phyloP scores from a whole-genome alignment of 53 echinoderm and acorn worm genomes.

The Echinarachnius parma region DNA sequence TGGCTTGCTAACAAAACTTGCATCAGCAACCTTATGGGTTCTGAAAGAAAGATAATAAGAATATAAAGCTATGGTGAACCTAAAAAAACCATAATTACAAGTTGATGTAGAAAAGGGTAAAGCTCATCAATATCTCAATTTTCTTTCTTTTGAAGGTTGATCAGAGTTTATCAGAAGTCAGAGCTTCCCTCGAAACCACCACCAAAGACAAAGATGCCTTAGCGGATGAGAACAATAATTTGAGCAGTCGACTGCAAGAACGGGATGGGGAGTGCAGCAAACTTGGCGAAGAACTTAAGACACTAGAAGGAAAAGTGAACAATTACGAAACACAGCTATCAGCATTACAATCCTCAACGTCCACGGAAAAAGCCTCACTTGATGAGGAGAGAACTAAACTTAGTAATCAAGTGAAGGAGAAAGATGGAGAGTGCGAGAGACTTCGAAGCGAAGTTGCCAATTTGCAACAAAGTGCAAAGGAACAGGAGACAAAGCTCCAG shows the following conservation, averaged over 20 bases:
- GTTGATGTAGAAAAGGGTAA: no score
- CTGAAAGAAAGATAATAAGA: no score
- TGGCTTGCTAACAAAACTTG: no score
- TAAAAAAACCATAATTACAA: no score
- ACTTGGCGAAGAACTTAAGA: slow-evolving; percentile 5
- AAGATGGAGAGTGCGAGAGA: slow-evolving; percentile 20
- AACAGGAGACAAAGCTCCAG: slow-evolving; percentile 37
- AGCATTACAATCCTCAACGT: slow-evolving; percentile 2
- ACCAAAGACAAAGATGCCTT: slow-evolving; percentile 54
- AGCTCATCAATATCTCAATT: no score
- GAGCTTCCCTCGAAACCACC: slow-evolving; percentile 46
- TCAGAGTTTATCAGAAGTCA: slow-evolving; percentile 26
- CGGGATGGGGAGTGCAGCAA: slow-evolving; percentile 14
- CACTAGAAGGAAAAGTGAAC: slow-evolving; percentile 11
- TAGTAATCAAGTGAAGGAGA: slow-evolving; percentile 27
- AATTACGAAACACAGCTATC: slow-evolving; percentile 10
- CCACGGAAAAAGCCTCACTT: slow-evolving; percentile 6
- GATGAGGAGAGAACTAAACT: slow-evolving; percentile 36
- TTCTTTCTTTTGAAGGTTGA: background rate
- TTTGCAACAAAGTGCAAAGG: slow-evolving; percentile 50
- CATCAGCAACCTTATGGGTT: no score
- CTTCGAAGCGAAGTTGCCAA: slow-evolving; percentile 36
- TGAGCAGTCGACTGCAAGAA: background rate
- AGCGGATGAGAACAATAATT: background rate
- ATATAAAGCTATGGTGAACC: no score